These are phyloP conservation scores for Furcula furcula DNA, from an alignment of 2,888 invertebrate species.

Conservation along the genomic window DNA sequence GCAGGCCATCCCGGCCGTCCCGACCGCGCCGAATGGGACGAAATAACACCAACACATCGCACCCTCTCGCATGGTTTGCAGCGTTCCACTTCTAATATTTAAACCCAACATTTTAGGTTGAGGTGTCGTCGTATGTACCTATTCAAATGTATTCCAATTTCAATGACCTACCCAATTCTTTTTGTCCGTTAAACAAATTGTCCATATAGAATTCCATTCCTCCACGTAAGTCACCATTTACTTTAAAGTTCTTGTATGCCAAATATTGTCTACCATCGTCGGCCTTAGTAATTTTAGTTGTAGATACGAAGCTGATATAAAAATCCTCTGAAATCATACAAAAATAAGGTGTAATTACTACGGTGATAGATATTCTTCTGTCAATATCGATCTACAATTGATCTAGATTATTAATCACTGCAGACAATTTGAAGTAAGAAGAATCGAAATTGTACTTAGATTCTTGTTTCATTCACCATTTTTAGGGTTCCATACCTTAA, in stretches of 20 bases:
- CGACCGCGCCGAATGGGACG: no score
- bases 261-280: constrained; percentile 28
- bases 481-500: no score
- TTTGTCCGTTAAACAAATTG: constrained; percentile 36
- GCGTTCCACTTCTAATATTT: no score
- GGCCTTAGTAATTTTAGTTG: constrained; percentile 3
- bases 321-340: constrained; percentile 3
- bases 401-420: background rate
- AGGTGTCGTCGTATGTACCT: no score
- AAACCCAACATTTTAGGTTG: no score
- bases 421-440: background rate
- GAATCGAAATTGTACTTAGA: no score
- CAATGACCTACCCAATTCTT: constrained; percentile 20
- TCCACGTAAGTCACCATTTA: constrained; percentile 16
- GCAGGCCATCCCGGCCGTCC: no score
- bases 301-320: constrained; percentile 4
- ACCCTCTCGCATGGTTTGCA: no score
- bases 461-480: no score
- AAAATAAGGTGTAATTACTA: background rate
- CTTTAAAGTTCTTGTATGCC: constrained; percentile 27
- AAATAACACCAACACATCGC: no score
- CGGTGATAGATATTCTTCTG: no score
- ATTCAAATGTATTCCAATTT: no score
- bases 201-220: constrained; percentile 19
- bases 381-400: background rate